phyloP scores from a whole-genome alignment of 1,140 invertebrate genomes.

The Sitobion miscanthi region DNA sequence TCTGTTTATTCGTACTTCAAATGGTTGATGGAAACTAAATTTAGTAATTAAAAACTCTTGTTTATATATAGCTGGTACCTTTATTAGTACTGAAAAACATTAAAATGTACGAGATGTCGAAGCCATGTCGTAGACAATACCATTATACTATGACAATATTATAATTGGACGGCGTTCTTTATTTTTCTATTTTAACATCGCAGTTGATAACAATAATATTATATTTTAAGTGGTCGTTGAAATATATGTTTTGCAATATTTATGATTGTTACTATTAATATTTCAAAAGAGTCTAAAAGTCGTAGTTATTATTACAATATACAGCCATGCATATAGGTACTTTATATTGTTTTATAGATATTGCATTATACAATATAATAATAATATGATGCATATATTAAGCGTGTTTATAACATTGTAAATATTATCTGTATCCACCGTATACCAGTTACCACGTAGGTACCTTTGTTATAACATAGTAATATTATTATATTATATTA shows the following conservation, averaged over 20 bases:
- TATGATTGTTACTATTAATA: not conserved
- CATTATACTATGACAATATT: not conserved
- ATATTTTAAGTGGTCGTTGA: not conserved
- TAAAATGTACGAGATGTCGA: not conserved
- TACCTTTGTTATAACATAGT: not conserved
- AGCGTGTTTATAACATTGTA: not conserved
- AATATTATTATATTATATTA: not conserved
- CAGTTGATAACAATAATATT: not conserved
- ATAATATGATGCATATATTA: not conserved
- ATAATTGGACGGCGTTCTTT: not conserved
- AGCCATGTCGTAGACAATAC: not conserved
- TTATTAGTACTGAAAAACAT: not conserved
- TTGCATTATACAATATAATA: not conserved
- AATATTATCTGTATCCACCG: not conserved
- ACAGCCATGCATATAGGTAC: not conserved
- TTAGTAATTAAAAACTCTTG: not conserved
- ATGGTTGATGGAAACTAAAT: not conserved
- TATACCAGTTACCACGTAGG: not conserved
- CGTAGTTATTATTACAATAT: not conserved
- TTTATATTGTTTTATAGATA: not conserved
- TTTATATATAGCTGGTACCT: not conserved
- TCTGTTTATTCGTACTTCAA: not conserved
- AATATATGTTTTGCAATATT: not conserved
- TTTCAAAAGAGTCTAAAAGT: not conserved
- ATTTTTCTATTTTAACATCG: not conserved